Evolutionary conservation across 92 coral and sea anemone species (phyloP).

Genomic region (Meandrina meandrites): DNA sequence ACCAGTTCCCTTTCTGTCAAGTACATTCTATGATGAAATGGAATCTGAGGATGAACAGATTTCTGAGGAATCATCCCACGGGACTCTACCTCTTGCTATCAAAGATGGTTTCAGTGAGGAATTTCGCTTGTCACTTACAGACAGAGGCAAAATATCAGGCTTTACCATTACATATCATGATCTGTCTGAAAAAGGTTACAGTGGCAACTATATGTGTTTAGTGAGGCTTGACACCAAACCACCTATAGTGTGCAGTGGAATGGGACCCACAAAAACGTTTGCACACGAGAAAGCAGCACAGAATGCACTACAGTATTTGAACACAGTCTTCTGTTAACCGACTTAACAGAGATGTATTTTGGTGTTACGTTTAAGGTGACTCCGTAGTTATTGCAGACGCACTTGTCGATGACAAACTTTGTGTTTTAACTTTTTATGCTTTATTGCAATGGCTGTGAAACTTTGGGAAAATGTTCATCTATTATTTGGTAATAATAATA

Average conservation of each 20-base stretch:
- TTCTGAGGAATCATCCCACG: not conserved
- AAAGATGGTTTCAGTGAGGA: not conserved
- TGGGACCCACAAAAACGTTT: conserved; percentile 43
- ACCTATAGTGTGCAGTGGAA: conserved; percentile 65
- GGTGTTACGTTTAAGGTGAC: not conserved
- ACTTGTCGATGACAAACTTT: too few relatives aligned
- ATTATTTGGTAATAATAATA: too few relatives aligned
- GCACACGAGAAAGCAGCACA: conserved; percentile 70
- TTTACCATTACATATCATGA: conserved; percentile 51
- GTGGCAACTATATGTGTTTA: conserved; percentile 67
- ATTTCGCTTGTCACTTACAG: conserved; percentile 28
- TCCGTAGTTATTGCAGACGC: too few relatives aligned
- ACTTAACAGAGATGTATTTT: not conserved
- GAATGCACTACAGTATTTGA: conserved; percentile 65
- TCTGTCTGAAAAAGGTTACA: conserved; percentile 43
- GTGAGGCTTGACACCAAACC: conserved; percentile 61
- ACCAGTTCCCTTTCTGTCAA: conserved; percentile 41
- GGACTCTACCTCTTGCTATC: not conserved
- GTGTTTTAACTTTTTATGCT: too few relatives aligned
- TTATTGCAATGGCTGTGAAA: too few relatives aligned
- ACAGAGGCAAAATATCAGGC: not conserved
- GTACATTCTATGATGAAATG: conserved; percentile 14
- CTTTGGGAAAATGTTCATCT: too few relatives aligned
- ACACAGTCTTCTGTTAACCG: conserved; percentile 24
- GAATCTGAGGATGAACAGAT: not conserved